phyloP scores from a whole-genome alignment of 2,113 vertebrate genomes.

The Sorex araneus region DNA sequence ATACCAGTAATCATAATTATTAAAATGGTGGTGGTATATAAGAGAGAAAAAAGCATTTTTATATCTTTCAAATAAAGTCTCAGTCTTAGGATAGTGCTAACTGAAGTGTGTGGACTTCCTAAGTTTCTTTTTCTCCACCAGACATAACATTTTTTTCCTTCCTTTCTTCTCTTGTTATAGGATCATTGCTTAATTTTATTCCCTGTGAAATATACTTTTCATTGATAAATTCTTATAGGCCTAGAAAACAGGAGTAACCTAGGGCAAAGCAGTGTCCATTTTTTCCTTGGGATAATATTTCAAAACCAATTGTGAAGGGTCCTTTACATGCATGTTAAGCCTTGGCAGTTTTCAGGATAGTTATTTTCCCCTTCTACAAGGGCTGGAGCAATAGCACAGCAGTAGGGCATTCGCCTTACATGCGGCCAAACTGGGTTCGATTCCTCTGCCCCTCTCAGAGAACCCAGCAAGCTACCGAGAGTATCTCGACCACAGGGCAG shows the following conservation, averaged over 20 bases:
- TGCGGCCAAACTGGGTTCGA: too few species aligned
- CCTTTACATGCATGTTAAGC: too few species aligned
- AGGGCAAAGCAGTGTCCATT: not conserved
- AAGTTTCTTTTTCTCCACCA: not conserved
- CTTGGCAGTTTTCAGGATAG: not conserved
- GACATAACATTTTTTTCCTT: not conserved
- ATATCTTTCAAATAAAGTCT: not conserved
- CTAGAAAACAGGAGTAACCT: not conserved
- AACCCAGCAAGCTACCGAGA: too few species aligned
- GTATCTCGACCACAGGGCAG: too few species aligned
- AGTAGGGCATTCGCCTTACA: too few species aligned
- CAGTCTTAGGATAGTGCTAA: not conserved
- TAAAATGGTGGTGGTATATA: not conserved
- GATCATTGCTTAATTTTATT: not conserved
- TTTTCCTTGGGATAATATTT: not conserved
- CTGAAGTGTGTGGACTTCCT: not conserved
- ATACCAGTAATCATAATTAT: too few species aligned
- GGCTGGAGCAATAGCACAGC: too few species aligned
- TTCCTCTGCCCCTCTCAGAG: too few species aligned
- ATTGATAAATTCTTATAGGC: not conserved
- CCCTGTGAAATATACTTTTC: not conserved
- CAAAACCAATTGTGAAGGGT: too few species aligned
- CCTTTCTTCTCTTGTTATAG: not conserved
- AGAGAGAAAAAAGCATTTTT: not conserved
- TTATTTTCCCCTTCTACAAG: not conserved